These are phyloP conservation scores for Laodelphax striatellus DNA, from an alignment of 1,140 invertebrate genomes.

Conservation along the genomic window DNA sequence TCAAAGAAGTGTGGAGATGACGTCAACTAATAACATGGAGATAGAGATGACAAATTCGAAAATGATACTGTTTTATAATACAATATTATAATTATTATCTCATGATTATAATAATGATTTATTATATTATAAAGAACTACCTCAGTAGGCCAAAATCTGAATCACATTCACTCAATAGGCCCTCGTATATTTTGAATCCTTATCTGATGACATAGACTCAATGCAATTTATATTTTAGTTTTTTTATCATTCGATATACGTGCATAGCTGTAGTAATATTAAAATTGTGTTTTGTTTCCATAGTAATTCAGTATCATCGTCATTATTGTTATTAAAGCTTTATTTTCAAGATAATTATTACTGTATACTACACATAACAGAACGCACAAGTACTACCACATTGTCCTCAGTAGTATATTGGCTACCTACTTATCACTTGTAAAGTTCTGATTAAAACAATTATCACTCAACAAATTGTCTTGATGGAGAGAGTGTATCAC, in stretches of 20 bases:
- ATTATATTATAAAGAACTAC: not conserved
- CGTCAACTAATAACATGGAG: no score
- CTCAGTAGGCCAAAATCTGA: not conserved
- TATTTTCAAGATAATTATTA: not conserved
- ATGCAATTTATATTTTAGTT: not conserved
- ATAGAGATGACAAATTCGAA: no score
- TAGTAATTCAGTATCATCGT: not conserved
- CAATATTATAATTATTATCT: not conserved
- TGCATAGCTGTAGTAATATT: not conserved
- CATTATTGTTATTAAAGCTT: not conserved
- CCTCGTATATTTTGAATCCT: not conserved
- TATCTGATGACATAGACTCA: not conserved
- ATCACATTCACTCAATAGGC: not conserved
- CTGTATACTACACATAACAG: not conserved
- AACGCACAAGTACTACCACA: not conserved
- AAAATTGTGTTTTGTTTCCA: not conserved
- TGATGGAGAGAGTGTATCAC: no score
- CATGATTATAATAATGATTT: not conserved
- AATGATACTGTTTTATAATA: not conserved
- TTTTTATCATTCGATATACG: not conserved
- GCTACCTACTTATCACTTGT: no score
- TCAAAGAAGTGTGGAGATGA: no score
- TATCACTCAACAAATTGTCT: no score
- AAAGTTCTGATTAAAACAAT: no score
- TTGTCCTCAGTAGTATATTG: no score